Base-by-base conservation (phyloP, 2,888 invertebrate genomes). In the Monopis laevigella region DNA sequence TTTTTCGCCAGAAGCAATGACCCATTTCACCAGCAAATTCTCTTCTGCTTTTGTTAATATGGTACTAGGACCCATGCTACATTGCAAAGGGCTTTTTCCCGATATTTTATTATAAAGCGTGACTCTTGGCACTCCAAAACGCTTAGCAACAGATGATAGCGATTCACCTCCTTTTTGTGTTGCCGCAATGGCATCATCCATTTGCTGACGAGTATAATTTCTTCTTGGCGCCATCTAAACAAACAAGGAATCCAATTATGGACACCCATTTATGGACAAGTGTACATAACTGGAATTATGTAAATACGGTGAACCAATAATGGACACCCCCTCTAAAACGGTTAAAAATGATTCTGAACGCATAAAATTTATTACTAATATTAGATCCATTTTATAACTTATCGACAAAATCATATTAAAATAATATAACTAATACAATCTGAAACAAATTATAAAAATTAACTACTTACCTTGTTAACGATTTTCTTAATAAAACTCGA, bases 1-100 rank as follows among this genome's bases (percentile, higher is more conserved):
- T n/a, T 36, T 46, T 35, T 47, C 41, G 29, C 44, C 49, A 42
- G 51, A 46, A 13, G 43, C 42, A n/a, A n/a, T n/a, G n/a, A n/a
- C n/a, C n/a, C n/a, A n/a, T n/a, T n/a, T n/a, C n/a, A n/a, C n/a
- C n/a, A n/a, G n/a, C n/a, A n/a, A n/a, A n/a, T n/a, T n/a, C n/a
- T n/a, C n/a, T n/a, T n/a, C n/a, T n/a, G n/a, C n/a, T n/a, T n/a
- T n/a, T n/a, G n/a, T n/a, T n/a, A n/a, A n/a, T n/a, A n/a, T n/a
- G n/a, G n/a, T n/a, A 18, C 39, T 19, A 30, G 48, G 51, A 19
- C 52, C 54, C 45, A 49, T 46, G 17, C 40, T 41, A 43, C 49
- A 47, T 12, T 19, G 32, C 1, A 39, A 21, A 21, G 46, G 47
- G 39, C 39, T 49, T 19, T 46, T 47, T 11, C 43, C 45, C 3